Evolutionary conservation across 2,797 vertebrate genomes (phyloP), one percentile per base, ranked within the genome.

Genomic region (Epinephelus coioides): DNA sequence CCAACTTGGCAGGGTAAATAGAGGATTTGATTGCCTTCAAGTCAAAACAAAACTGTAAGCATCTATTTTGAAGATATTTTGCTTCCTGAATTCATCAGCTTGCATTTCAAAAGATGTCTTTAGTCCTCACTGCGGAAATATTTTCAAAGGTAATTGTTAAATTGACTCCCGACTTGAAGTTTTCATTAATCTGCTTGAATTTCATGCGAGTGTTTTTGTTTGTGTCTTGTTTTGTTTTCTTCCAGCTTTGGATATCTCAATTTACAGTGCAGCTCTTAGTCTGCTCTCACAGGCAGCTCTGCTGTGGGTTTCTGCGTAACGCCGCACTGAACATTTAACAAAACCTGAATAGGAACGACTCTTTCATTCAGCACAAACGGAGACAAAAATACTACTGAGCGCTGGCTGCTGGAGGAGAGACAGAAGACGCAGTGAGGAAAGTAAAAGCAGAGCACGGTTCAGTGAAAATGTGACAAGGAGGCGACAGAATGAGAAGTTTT

Each of bases 331-430:
- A 62, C 75, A 67, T 78, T 81, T 70, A 71, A 82, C 49, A 67
- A 79, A 83, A 74, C 50, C 56, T 57, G 64, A 65, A 55, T 14
- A 10, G 34, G 27, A 69, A 64, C 12, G 25, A 43, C 30, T 76
- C 25, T 61, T 84, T 85, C 57, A 70, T 73, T 72, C 63, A 27
- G 57, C 55, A 62, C 61, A 10, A 68, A 71, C 59, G 1, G 23
- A 73, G 78, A 84, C 60, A 61, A 76, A 78, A 86, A 88, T 78
- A 76, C 69, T 15, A 43, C 38, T n/a, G 73, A 80, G 70, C 14
- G 8, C 40, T 2, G 27, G 59, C 78, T 72, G 65, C 55, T 67
- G 69, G 61, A 69, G 51, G 40, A 73, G 44, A 73, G 60, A 59
- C 25, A 19, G 47, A 21, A 55, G 79, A 73, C 4, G n/a, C 54